A percentile compares a stretch with the other conserved stretches of the same genome.
phyloP scores from a whole-genome alignment of 2,113 vertebrate genomes.

The Pygoscelis antarcticus region DNA sequence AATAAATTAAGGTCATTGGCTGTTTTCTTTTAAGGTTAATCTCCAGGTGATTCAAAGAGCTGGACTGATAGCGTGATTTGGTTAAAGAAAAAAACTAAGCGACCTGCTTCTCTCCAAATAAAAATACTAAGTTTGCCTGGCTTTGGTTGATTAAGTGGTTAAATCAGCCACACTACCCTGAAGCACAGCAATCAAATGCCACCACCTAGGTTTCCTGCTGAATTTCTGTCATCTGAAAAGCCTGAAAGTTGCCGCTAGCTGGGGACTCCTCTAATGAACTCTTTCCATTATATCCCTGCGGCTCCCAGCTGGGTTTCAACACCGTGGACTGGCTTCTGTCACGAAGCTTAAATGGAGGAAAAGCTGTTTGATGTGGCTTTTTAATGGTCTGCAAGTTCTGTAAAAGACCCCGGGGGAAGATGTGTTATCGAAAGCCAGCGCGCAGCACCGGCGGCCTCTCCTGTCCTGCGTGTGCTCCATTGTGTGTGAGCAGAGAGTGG shows the following conservation, averaged over 20 bases:
- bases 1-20: background rate
- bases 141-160: background rate
- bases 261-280: background rate
- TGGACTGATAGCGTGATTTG: background rate
- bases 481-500: background rate
- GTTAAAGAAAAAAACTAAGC: background rate
- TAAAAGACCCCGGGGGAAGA: background rate
- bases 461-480: background rate
- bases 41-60: background rate
- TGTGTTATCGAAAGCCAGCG: background rate
- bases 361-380: background rate
- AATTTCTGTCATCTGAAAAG: background rate
- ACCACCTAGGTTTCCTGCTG: background rate
- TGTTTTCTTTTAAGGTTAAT: background rate
- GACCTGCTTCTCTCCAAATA: background rate
- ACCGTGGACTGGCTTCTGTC: background rate
- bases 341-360: background rate
- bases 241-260: background rate
- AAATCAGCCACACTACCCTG: background rate
- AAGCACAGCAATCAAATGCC: background rate
- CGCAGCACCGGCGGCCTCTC: background rate
- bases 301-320: constrained; percentile 1
- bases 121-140: background rate
- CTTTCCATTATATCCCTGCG: background rate
- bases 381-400: background rate